Base-by-base conservation (phyloP, 2,888 invertebrate species). In the Phasia obesa region DNA sequence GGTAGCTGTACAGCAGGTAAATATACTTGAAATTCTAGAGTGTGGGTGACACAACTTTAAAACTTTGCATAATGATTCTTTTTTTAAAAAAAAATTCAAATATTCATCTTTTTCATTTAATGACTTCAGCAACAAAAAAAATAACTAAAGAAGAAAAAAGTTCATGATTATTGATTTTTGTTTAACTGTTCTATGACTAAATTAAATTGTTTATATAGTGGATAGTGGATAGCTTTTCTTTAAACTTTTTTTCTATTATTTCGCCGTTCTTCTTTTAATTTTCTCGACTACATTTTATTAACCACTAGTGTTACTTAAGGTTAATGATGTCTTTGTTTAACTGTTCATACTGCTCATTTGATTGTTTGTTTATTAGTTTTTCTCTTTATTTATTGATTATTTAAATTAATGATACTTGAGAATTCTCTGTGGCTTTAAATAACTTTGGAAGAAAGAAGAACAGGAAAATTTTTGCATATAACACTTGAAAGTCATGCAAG, bases 271-370 rank as follows among this genome's bases (percentile, higher is more conserved):
- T 59, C 55, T 55, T n/a, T 2, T n/a, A 27, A 31, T 51, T 73
- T 42, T 44, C 57, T 57, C 19, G 13, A 17, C 27, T 53, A 31
- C 31, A 9, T 31, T 21, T 25, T 19, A 44, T n/a, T 42, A 38
- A 59, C 75, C 75, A 79, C 78, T 42, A 70, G 83, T 83, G 75
- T 83, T 83, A 83, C 83, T 83, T 74, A 51, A 74, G 74, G 70
- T 83, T 83, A 83, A 83, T 83, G 83, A 71, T 75, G 74, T 79
- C 70, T 78, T 74, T 79, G 77, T 70, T 31, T 75, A 75, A 83
- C 78, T 65, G 78, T 83, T 75, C 44, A 60, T 65, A 49, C 62
- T 64, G 64, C 57, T 35, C 9, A 11, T 35, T 35, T 11, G 11
- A 11, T 35, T 35, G 35, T 35, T 35, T 35, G 35, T 35, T 73